Conservation (phyloP, 2,888 invertebrate species). For the Epirrita christyi region DNA sequence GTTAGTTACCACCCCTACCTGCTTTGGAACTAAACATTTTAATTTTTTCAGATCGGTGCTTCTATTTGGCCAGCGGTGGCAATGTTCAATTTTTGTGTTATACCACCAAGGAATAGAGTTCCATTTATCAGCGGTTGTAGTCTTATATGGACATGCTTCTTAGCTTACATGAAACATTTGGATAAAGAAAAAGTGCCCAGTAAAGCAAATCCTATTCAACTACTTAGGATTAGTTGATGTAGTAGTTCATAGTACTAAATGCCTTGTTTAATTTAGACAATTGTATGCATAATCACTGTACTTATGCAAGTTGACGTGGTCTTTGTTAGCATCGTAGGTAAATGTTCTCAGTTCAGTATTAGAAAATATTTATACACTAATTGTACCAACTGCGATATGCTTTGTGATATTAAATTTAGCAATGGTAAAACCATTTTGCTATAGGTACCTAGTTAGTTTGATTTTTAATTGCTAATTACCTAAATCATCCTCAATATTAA, state of each 20-base stretch:
- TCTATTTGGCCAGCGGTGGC: slow-evolving; percentile 91
- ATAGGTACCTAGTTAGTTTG: too few species aligned
- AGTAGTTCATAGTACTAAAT: too few species aligned
- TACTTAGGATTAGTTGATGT: slow-evolving; percentile 46
- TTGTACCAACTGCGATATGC: slow-evolving; percentile 2
- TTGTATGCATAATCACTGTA: too few species aligned
- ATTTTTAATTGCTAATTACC: too few species aligned
- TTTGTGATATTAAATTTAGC: slow-evolving; percentile 25
- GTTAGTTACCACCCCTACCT: too few species aligned
- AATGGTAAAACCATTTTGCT: slow-evolving; percentile 10
- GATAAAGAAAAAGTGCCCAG: slow-evolving; percentile 63
- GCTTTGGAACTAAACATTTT: background rate
- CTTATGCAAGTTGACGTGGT: too few species aligned
- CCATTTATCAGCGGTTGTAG: slow-evolving; percentile 91
- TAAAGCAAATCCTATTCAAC: slow-evolving; percentile 46
- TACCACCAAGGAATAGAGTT: slow-evolving; percentile 90
- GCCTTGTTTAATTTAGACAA: too few species aligned
- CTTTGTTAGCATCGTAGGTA: too few species aligned
- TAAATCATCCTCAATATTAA: too few species aligned
- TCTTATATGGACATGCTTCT: slow-evolving; percentile 91
- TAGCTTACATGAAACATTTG: slow-evolving; percentile 91
- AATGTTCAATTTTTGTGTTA: slow-evolving; percentile 89
- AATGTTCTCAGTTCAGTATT: slow-evolving; percentile 8
- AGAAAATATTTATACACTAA: slow-evolving; percentile 4
- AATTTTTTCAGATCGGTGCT: slow-evolving; percentile 85